These are phyloP conservation scores for Eristalinus aeneus DNA, from an alignment of 2,888 invertebrate species.

Conservation along the genomic window DNA sequence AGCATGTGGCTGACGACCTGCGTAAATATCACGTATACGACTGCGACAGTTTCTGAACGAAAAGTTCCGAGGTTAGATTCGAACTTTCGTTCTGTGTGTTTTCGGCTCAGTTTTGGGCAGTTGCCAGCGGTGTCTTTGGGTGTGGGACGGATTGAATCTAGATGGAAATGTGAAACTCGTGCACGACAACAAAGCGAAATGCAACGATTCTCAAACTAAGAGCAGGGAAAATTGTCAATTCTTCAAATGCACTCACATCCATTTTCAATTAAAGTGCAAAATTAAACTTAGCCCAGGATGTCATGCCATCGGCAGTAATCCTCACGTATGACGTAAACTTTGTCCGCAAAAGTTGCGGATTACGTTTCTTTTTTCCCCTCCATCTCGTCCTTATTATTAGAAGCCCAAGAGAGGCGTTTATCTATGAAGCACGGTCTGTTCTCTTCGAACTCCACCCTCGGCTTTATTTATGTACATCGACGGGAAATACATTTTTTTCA, in stretches of 20 bases:
- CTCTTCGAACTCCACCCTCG: background rate
- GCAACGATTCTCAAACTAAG: background rate
- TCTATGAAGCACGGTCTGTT: background rate
- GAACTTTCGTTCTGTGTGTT: background rate
- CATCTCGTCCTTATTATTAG: conserved; percentile 21
- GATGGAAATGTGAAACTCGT: background rate
- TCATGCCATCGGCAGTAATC: background rate
- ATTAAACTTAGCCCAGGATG: background rate
- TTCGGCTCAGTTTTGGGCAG: no score
- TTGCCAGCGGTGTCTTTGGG: background rate
- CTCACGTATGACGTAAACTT: conserved; percentile 37
- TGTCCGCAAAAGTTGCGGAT: conserved; percentile 9
- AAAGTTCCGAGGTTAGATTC: background rate
- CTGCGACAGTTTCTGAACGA: background rate
- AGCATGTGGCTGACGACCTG: background rate
- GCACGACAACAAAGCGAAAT: background rate
- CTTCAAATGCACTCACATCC: background rate
- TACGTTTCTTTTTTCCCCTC: background rate
- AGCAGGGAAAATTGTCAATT: background rate
- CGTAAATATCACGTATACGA: conserved; percentile 33
- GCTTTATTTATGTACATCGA: conserved; percentile 19
- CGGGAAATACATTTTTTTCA: background rate
- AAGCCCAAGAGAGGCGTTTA: conserved; percentile 27
- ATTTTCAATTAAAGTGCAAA: conserved; percentile 33
- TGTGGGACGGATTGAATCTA: background rate